Evolutionary conservation across 2,797 vertebrate species (phyloP), one percentile per base, ranked within the genome.

Genomic region (Emys orbicularis): DNA sequence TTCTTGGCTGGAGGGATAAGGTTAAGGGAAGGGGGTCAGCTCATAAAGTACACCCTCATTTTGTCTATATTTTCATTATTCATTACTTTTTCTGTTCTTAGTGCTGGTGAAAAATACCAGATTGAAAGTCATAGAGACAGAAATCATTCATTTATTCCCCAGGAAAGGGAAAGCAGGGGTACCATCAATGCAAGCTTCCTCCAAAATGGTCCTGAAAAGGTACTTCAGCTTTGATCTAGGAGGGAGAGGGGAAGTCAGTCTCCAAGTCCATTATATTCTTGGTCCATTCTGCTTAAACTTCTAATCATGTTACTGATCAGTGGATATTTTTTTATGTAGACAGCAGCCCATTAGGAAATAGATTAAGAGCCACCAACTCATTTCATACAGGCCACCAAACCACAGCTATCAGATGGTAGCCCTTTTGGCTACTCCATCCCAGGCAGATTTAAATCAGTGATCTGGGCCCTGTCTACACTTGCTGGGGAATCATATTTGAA

Each of bases 21-120:
- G 44, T 15, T 29, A 49, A 49, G 44, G 44, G 27, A 77, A 49
- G 44, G 13, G 29, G 47, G 89, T 89, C 80, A 86, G 34, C 29
- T 72, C 23, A 2, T 0, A 89, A 92, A 84, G 74, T 21, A 56
- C 41, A 61, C 82, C 90, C 41, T 74, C n/a, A 68, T 84, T 95
- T 83, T 37, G 18, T 86, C 93, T 29, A n/a, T 90, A 83, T 68
- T 97, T 97, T 95, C 92, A 97, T 96, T 88, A 94, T 21, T 87
- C 59, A 1, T 88, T 88, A 49, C 93, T 94, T 96, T 93, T 68
- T 87, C 90, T 90, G 79, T 81, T 96, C 83, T 93, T 68, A 27
- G 92, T 7, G 79, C 57, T 59, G 37, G 57, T 37, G 87, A 83
- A 79, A 90, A 65, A 50, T 34, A 79, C 88, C 18, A 2, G 82